Evolutionary conservation across 2,888 invertebrate species (phyloP), one percentile per base, ranked within the genome.

Genomic region (Tuberolachnus salignus): DNA sequence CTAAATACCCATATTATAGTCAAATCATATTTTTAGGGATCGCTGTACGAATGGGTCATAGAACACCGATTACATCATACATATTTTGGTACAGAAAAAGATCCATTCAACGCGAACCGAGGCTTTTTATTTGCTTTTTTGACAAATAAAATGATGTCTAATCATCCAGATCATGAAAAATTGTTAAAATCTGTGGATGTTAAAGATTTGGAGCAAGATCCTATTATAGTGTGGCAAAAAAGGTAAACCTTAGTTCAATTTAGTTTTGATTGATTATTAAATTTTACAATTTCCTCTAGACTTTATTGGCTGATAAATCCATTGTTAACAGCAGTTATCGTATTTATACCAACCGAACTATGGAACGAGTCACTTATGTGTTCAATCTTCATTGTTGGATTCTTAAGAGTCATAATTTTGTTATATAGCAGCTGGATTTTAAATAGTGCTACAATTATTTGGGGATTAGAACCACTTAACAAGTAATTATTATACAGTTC

Each of bases 81-180:
- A 69, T 94, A 95, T 83, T 95, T 96, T 85, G 91, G 90, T 16
- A 92, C 94, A 0, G 90, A 91, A 51, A 88, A 90, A 71, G 96
- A 96, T 85, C 94, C 94, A 0, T 94, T 90, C 85, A 91, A 94
- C 84, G 90, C 91, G 83, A 89, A 88, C 2, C 90, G 90, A 82
- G 95, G 96, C 8, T 94, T 97, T 84, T 85, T 92, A 81, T 92
- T 92, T 84, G 89, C 95, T 1, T 96, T 97, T 83, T 86, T 95
- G 21, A 86, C 91, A 51, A 91, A 93, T 78, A 90, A 94, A 74
- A 84, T 94, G 42, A 85, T 89, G 72, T 88, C 89, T 63, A 89
- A 91, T 64, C 92, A 91, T 75, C 88, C 89, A 0, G 86, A 92
- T 81, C 89, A 91, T 82, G 89, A 91, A 82, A 86, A 89, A 71